These are phyloP conservation scores for Furcifer pardalis DNA, from an alignment of 2,797 vertebrate species.

Conservation along the genomic window DNA sequence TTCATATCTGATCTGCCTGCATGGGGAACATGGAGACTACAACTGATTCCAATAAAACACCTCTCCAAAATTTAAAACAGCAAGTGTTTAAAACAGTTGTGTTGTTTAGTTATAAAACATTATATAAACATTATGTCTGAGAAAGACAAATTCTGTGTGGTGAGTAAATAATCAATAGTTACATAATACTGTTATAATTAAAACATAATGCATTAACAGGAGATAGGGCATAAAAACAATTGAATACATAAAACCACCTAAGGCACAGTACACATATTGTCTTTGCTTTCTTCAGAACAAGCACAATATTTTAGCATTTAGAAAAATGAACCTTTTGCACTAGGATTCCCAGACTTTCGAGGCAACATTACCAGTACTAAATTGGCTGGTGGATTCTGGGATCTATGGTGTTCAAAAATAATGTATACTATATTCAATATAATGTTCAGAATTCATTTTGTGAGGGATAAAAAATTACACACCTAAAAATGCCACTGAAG, in stretches of 20 bases:
- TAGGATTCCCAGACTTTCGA: too few relatives aligned
- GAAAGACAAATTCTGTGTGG: conserved; percentile 58
- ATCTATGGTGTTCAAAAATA: not conserved
- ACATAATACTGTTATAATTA: conserved; percentile 65
- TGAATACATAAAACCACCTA: conserved; percentile 34
- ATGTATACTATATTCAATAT: not conserved
- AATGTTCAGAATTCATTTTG: not conserved
- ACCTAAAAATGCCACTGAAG: not conserved
- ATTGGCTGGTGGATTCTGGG: not conserved
- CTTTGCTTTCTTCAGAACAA: conserved; percentile 15
- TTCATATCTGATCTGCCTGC: too few relatives aligned
- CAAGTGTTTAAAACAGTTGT: conserved; percentile 56
- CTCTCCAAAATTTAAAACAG: conserved; percentile 67
- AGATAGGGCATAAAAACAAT: conserved; percentile 49
- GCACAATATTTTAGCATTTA: not conserved
- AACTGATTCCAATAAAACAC: conserved; percentile 63
- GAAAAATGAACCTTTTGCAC: too few relatives aligned
- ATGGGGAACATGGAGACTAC: too few relatives aligned
- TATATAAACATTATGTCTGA: conserved; percentile 63
- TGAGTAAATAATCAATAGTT: conserved; percentile 67
- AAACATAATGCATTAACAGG: conserved; percentile 53
- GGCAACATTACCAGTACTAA: not conserved
- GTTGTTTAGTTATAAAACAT: conserved; percentile 62
- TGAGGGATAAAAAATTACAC: not conserved
- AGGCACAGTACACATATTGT: conserved; percentile 30